Percentiles rank a stretch among this genome's conserved stretches.
Conservation (phyloP, 2,888 invertebrate genomes). For the Pterostichus niger region DNA sequence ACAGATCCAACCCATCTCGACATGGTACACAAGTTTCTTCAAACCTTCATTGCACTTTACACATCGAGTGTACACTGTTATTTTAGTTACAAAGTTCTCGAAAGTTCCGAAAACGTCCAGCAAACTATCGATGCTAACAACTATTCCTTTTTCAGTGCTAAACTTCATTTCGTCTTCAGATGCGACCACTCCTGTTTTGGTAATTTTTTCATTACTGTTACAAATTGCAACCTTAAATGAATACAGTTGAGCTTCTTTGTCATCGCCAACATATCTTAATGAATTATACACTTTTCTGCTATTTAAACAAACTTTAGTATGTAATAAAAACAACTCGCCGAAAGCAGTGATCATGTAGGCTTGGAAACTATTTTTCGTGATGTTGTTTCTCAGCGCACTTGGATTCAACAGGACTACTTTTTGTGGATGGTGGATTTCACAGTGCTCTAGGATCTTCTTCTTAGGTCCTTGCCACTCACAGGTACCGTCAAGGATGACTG, state of each 20-base stretch:
- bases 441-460: conserved; percentile 29
- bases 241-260: conserved; percentile 5
- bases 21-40: conserved; percentile 20
- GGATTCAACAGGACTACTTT: conserved; percentile 22
- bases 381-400: conserved; percentile 2
- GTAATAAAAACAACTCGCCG: conserved; percentile 14
- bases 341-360: conserved; percentile 7
- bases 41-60: conserved; percentile 7
- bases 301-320: conserved; percentile 11
- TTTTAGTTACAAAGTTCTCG: conserved; percentile 6
- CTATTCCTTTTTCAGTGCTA: background rate
- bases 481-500: conserved; percentile 12
- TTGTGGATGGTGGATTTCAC: conserved; percentile 12
- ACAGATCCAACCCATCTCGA: conserved; percentile 32
- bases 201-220: conserved; percentile 17
- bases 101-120: conserved; percentile 26
- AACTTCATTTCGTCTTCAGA: background rate
- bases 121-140: background rate
- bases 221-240: conserved; percentile 10
- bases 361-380: conserved; percentile 23
- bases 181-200: background rate
- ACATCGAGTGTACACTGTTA: conserved; percentile 5
- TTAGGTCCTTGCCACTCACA: conserved; percentile 36
- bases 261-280: conserved; percentile 1
- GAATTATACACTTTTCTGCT: conserved; percentile 13